Evolutionary conservation across 2,113 vertebrate species (phyloP), one percentile per base, ranked within the genome.

Genomic region (Anoura caudifer): DNA sequence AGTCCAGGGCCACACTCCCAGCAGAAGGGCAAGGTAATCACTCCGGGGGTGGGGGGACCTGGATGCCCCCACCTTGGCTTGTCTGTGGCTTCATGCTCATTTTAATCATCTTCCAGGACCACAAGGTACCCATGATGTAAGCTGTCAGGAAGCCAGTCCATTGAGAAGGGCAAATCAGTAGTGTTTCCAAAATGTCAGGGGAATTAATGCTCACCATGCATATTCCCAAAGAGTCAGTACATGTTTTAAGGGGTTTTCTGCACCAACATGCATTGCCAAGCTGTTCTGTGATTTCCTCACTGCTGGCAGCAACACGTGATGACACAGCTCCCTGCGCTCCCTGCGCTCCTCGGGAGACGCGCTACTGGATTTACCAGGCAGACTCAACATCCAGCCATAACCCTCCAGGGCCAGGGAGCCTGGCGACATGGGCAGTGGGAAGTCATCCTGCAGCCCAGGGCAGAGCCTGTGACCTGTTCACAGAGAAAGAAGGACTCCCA

Each of bases 1-100:
- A 7, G 92, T 97, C 22, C 72, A 28, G 4, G 85, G 97, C 1
- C 36, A 83, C 19, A 28, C 90, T 98, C 17, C 98, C 98, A 17
- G 96, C 98, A 93, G 96, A 98, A 84, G 95, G 96, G 82, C 98
- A 98, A 98, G 98, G 98, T 99, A 98, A 91, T 56, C 75, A 38
- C n/a, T n/a, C 50, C 31, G 0, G 0, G 38, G 31, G 61, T 13
- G 54, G 7, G 56, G 19, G 65, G 31, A 0, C 9, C 4, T 5
- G 38, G 59, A 36, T 31, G 33, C 41, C 76, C 45, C 31, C 2
- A 6, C 16, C 17, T 16, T 95, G 50, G 81, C 85, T 94, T 67
- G 54, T 81, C 54, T 89, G 0, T 59, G 67, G 93, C 82, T 96
- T 45, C 4, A 81, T 50, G 33, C 19, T 80, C 73, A 45, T n/a